Base-by-base conservation (phyloP, 2,888 invertebrate species). In the Pyrgus malvae region DNA sequence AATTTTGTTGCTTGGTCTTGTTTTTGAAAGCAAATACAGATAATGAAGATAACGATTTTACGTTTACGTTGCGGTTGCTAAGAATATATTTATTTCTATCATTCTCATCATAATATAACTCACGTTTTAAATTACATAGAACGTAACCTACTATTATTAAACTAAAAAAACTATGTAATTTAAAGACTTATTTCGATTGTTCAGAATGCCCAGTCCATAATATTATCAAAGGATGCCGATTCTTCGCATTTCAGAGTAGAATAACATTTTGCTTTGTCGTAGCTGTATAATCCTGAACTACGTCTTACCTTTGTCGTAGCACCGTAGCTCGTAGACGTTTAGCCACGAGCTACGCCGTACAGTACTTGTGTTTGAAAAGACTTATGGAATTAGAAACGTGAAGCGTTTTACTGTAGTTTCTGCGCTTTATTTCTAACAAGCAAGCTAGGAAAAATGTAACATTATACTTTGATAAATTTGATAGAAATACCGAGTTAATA, bases 1-100 rank as follows among this genome's bases (percentile, higher is more conserved):
- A 74, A 79, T 82, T 74, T 66, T 75, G 73, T 78, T 74, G 72
- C 75, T 83, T 84, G 82, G 83, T 80, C 79, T 80, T 72, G 74
- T 76, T 80, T n/a, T 75, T n/a, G 17, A 44, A 51, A 44, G 37
- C 21, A 41, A 41, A 48, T 41, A 21, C 25, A 35, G 25, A 27
- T 42, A 42, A 50, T 21, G 14, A 29, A 37, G 16, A 41, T 53
- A 38, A 53, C 29, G 29, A 9, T 19, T n/a, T 31, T 41, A 23
- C 41, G 3, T 33, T n/a, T 38, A 31, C 41, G 31, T 21, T 38
- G 19, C 38, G n/a, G 9, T 35, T 17, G 3, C 17, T 14, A 9
- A 16, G 38, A 16, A 21, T 9, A 23, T 6, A 23, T 23, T 23
- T 3, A 23, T 4, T 4, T 4, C 6, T 23, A 27, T 25, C 14